phyloP scores from a whole-genome alignment of 2,797 vertebrate genomes.

The Gastrophryne carolinensis region DNA sequence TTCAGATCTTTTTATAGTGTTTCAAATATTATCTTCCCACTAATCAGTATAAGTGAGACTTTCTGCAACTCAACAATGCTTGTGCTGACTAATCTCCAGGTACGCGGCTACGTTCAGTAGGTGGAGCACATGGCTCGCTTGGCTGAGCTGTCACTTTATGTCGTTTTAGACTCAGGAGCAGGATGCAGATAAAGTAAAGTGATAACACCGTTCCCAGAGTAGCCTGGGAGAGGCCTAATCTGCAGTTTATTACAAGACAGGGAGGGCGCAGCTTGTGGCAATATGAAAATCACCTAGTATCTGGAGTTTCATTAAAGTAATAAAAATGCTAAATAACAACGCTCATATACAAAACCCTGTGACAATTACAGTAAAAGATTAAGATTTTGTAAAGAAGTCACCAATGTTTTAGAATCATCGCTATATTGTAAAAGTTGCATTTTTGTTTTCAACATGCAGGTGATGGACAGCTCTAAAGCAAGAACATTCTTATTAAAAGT shows the following conservation, averaged over 20 bases:
- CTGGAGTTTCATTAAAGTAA: not conserved
- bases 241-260: not conserved
- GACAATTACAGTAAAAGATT: no score
- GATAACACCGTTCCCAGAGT: not conserved
- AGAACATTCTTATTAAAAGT: no score
- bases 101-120: not conserved
- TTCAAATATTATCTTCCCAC: no score
- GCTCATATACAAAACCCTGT: no score
- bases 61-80: not conserved
- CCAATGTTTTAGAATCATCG: no score
- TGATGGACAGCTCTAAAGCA: no score
- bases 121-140: not conserved
- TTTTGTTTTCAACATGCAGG: no score
- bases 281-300: not conserved
- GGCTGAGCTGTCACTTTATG: not conserved
- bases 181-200: constrained; percentile 44
- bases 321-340: no score
- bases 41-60: no score
- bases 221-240: constrained; percentile 14
- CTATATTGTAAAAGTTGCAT: no score
- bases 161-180: constrained; percentile 22
- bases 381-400: no score
- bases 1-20: no score
- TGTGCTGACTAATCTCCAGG: not conserved
- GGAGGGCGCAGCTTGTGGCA: not conserved